phyloP scores from a whole-genome alignment of 2,797 vertebrate species.

The Intellagama lesueurii region DNA sequence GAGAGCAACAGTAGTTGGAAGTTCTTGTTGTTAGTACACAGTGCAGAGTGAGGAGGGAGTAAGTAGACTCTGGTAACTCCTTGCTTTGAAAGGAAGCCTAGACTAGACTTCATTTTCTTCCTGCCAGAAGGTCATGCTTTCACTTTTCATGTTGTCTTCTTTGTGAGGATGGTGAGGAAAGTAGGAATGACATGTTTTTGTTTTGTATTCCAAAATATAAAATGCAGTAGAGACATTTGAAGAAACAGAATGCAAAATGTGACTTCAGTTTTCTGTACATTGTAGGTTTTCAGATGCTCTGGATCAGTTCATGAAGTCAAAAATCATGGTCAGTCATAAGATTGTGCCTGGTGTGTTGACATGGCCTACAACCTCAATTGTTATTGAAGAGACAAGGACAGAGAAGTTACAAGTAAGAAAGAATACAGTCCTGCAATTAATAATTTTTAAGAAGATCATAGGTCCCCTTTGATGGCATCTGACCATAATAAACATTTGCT shows the following conservation, averaged over 20 bases:
- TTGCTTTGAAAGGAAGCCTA: background rate
- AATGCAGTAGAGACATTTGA: background rate
- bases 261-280: background rate
- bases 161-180: background rate
- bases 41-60: background rate
- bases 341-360: constrained; percentile 89
- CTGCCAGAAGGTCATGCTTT: background rate
- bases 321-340: constrained; percentile 84
- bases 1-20: background rate
- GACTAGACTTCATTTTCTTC: background rate
- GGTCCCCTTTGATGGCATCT: background rate
- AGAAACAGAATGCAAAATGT: rapidly evolving
- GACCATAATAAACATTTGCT: background rate
- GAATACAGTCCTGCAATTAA: background rate
- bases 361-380: constrained; percentile 89
- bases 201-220: background rate
- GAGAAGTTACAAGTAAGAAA: constrained; percentile 77
- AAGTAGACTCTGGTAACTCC: background rate
- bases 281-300: constrained; percentile 87
- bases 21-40: too few species aligned
- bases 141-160: background rate
- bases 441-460: background rate
- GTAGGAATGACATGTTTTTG: background rate
- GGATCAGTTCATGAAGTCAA: constrained; percentile 84
- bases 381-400: constrained; percentile 86